Conservation (phyloP, 2,888 invertebrate genomes). For the Eustalomyia histrio region DNA sequence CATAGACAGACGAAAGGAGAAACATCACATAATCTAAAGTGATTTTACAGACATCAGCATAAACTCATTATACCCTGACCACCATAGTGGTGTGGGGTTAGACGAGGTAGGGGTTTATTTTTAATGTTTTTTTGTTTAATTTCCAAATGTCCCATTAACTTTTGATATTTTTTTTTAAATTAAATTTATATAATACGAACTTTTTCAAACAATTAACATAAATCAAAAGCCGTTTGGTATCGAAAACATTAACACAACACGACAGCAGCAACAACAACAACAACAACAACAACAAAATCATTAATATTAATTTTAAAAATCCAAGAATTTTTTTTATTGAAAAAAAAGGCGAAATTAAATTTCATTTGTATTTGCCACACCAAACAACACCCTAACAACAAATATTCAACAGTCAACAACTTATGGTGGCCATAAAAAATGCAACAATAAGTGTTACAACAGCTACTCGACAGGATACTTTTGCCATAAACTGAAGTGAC, state of each 20-base stretch:
- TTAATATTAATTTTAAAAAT: constrained; percentile 2
- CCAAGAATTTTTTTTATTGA: constrained; percentile 1
- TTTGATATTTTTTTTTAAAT: not conserved
- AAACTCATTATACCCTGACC: no score
- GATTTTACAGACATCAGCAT: no score
- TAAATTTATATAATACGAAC: not conserved
- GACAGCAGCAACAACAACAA: not conserved
- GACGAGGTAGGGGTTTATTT: no score
- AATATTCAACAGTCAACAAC: constrained; percentile 62
- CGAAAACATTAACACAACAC: not conserved
- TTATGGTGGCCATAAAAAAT: constrained; percentile 65
- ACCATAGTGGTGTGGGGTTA: no score
- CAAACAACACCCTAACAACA: constrained; percentile 6
- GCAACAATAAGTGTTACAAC: constrained; percentile 65
- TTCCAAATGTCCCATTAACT: no score
- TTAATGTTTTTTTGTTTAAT: no score
- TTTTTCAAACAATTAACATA: not conserved
- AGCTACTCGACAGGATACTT: constrained; percentile 66
- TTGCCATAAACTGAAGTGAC: constrained; percentile 76
- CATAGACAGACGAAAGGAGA: no score
- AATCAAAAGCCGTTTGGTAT: not conserved
- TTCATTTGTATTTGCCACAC: constrained; percentile 39
- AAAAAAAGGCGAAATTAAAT: constrained; percentile 32
- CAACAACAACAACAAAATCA: not conserved
- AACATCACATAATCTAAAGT: no score